Evolutionary conservation across 2,113 vertebrate species (phyloP), one percentile per base, ranked within the genome.

Genomic region (Phrynosoma platyrhinos): DNA sequence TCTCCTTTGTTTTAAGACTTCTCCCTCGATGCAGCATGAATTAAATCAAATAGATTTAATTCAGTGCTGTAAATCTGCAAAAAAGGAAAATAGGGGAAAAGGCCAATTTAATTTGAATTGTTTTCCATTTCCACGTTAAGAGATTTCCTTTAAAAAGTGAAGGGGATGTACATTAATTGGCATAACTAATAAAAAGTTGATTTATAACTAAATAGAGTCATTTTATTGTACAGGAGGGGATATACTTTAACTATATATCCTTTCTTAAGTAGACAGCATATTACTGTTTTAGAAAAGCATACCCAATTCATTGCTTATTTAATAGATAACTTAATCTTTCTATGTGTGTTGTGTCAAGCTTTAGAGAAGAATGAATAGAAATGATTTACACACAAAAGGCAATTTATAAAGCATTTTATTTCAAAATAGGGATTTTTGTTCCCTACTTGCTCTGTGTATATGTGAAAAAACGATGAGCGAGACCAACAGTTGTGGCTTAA

Each of bases 41-140:
- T 83, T 74, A 84, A 58, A 55, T 74, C 68, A 83, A 30, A 82
- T 14, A 47, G 55, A 42, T 82, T 82, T 23, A 82, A 27, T 36
- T 27, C 5, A 77, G 21, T 42, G 20, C 9, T 42, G 21, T 42
- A 10, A 47, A 77, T 77, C 36, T 25, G 42, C 40, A 47, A 6
- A 9, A 77, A 79, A 23, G 30, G 27, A 53, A 2, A 47, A 1
- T 25, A 36, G 36, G 36, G 36, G 36, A 36, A 36, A 5, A 47
- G 47, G 4, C 25, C 3, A 18, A 53, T 30, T 53, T 68, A 58
- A 58, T 58, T 58, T 58, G 55, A 58, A 9, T 12, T 58, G 55
- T 58, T 58, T 58, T 10, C 10, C 55, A 58, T 58, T 58, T 58
- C 10, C 55, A 58, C 55, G 5, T 58, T 58, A 68, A 68, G 23